These are phyloP conservation scores for Sylvia borin DNA, from an alignment of 2,797 vertebrate genomes.

Conservation along the genomic window DNA sequence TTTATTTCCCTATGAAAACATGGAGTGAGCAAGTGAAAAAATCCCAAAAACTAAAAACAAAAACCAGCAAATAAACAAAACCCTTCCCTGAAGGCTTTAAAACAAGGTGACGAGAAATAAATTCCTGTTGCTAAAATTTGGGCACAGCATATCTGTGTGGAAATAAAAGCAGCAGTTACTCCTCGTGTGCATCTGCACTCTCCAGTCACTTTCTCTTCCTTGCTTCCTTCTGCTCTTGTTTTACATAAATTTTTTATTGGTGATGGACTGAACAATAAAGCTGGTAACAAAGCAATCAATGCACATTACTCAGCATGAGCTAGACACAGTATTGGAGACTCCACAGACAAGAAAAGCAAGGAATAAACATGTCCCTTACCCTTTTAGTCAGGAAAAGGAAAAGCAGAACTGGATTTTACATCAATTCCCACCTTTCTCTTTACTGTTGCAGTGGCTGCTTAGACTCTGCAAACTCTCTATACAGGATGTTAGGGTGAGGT, in stretches of 20 bases:
- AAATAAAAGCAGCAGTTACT: conserved; percentile 6
- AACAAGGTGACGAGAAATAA: background rate
- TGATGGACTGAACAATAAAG: conserved; percentile 58
- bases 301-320: conserved; percentile 42
- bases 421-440: background rate
- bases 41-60: fast-evolving
- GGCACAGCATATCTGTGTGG: background rate
- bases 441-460: background rate
- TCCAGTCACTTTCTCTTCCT: background rate
- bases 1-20: background rate
- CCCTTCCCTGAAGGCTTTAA: background rate
- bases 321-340: conserved; percentile 41
- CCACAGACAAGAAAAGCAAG: background rate
- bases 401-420: background rate
- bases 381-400: conserved; percentile 6
- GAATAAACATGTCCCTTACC: conserved; percentile 23
- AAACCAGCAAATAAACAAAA: background rate
- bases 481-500: background rate
- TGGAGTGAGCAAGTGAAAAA: background rate
- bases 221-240: background rate
- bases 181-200: background rate
- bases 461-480: background rate
- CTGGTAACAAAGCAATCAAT: conserved; percentile 64
- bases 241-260: conserved; percentile 62
- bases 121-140: background rate